Evolutionary conservation across 2,888 invertebrate species (phyloP).

Genomic region (Callosobruchus maculatus): DNA sequence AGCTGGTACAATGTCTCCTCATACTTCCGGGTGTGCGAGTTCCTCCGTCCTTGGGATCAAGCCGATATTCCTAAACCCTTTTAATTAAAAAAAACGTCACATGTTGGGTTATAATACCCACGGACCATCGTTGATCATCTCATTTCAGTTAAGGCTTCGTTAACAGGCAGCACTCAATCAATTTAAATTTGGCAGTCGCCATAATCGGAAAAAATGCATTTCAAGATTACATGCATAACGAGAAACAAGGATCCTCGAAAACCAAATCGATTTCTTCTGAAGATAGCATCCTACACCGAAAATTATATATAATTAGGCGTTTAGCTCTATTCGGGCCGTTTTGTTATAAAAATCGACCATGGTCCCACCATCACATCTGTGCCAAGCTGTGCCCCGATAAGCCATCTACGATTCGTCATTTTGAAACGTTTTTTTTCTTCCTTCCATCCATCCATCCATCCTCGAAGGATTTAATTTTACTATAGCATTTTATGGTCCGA

Average conservation of each 20-base stretch:
- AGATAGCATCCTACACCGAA: slow-evolving; percentile 25
- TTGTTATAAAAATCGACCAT: slow-evolving; percentile 13
- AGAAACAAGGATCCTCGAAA: slow-evolving; percentile 1
- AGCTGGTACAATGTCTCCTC: no score
- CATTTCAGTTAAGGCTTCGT: background rate
- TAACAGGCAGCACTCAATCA: background rate
- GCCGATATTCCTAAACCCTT: no score
- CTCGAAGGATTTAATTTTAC: slow-evolving; percentile 12
- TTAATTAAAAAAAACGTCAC: no score
- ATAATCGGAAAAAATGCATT: background rate
- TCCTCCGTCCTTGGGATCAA: no score
- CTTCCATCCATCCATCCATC: background rate
- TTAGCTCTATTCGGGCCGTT: slow-evolving; percentile 22
- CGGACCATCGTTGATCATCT: no score
- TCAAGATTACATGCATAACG: slow-evolving; percentile 4
- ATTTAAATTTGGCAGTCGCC: background rate
- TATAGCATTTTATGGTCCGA: background rate
- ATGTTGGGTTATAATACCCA: no score
- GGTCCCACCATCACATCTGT: slow-evolving; percentile 23
- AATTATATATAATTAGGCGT: slow-evolving; percentile 33
- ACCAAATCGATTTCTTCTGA: slow-evolving; percentile 22
- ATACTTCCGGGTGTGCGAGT: no score
- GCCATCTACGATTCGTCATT: slow-evolving; percentile 29
- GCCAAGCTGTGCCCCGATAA: slow-evolving; percentile 19
- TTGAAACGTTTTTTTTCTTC: slow-evolving; percentile 10